phyloP scores from a whole-genome alignment of 2,113 vertebrate species.

The Tinamus guttatus region DNA sequence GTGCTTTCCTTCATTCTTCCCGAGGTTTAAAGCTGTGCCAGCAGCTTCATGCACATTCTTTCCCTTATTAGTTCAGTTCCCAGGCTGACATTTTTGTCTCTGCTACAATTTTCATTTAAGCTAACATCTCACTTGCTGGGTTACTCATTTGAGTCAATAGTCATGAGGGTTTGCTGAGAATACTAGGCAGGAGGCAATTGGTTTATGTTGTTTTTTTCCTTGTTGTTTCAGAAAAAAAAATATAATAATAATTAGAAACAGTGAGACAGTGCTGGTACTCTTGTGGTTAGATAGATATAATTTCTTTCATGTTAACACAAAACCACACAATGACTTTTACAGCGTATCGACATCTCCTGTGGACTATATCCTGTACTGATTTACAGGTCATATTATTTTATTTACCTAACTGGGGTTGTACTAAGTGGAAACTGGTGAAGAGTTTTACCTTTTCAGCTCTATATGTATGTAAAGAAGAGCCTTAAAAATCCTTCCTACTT shows the following conservation, averaged over 20 bases:
- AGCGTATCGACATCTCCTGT: not conserved
- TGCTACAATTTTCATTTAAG: slow-evolving; percentile 35
- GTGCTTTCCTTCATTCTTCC: not conserved
- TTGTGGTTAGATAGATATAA: not conserved
- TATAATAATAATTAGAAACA: slow-evolving; percentile 50
- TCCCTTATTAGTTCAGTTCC: slow-evolving; percentile 36
- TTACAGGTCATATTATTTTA: not conserved
- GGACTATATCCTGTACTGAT: not conserved
- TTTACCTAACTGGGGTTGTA: not conserved
- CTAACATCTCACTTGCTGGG: slow-evolving; percentile 45
- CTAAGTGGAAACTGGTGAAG: not conserved
- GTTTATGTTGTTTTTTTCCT: not conserved
- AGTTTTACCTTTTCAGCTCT: slow-evolving; percentile 34
- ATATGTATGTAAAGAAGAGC: not conserved
- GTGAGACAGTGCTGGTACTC: not conserved
- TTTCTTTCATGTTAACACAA: slow-evolving; percentile 9
- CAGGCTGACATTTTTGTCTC: slow-evolving; percentile 34
- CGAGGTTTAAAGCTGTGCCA: not conserved
- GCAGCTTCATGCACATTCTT: slow-evolving; percentile 15
- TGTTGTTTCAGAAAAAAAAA: not conserved
- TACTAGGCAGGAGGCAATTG: slow-evolving; percentile 13
- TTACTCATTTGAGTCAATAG: slow-evolving; percentile 58
- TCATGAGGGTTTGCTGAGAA: not conserved
- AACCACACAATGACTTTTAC: not conserved
- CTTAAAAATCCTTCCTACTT: not conserved